Evolutionary conservation across 2,113 vertebrate species (phyloP), one percentile per base, ranked within the genome.

Genomic region (Peromyscus polionotus): DNA sequence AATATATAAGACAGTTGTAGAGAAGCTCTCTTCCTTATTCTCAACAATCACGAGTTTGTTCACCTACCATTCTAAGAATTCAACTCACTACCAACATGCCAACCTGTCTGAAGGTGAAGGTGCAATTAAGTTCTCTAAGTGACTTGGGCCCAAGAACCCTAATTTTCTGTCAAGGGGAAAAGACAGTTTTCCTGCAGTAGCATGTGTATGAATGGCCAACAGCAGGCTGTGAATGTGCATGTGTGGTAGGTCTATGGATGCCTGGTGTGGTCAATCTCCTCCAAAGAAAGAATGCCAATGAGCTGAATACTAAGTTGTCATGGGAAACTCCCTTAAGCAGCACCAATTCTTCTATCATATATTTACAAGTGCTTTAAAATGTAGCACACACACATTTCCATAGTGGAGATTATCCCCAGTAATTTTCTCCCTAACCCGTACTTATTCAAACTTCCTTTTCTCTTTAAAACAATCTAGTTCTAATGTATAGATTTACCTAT

Each of bases 1-100:
- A 70, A 5, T 16, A 72, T 2, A 14, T 28, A 68, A 80, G 39
- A 76, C 17, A 77, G 42, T 31, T 73, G 6, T 10, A 7, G 4
- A 24, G 88, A 95, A 94, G 76, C 61, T 94, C 20, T 33, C 75
- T 83, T 96, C 96, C 86, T 83, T 81, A 93, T 39, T 93, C 51
- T 72, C 45, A 81, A 91, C 4, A n/a, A 65, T 7, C 16, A 12
- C 45, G 2, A 2, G 10, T 17, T 76, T 11, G 54, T 72, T 59
- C 63, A 85, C 33, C 81, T 92, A 39, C 73, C 42, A 92, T 33
- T 61, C 51, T 87, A 81, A 87, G 39, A 84, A 92, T 65, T 76
- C 39, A 93, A 77, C 54, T 97, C 39, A 67, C 85, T 42, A n/a
- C 26, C 28, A 93, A 33, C 28, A 92, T 79, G 84, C 42, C 33